Conservation (phyloP, 2,888 invertebrate genomes). For the Bombylius major region DNA sequence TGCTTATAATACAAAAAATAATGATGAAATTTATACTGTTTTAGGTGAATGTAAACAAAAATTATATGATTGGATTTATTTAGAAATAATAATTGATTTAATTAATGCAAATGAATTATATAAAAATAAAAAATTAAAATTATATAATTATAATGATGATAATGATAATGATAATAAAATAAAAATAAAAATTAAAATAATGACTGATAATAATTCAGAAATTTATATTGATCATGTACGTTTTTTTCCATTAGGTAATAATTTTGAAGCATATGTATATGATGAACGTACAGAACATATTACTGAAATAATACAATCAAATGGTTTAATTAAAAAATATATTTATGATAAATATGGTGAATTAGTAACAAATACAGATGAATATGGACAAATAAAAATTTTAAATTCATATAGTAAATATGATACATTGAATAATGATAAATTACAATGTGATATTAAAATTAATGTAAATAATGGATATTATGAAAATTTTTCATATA, state of each 20-base stretch:
- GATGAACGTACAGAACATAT: background rate
- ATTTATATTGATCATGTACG: background rate
- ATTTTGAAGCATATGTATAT: background rate
- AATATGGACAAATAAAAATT: no score
- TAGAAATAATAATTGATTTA: slow-evolving; percentile 4
- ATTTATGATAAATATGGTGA: background rate
- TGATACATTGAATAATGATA: no score
- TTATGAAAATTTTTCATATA: no score
- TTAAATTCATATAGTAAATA: no score
- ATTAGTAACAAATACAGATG: background rate
- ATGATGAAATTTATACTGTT: background rate
- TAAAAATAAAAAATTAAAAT: no score
- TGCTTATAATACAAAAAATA: background rate
- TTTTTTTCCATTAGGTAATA: background rate
- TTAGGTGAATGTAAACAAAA: slow-evolving; percentile 4
- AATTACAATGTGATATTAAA: no score
- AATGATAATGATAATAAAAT: background rate
- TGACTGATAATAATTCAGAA: background rate
- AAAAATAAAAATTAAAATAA: background rate
- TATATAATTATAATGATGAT: no score
- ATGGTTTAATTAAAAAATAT: background rate
- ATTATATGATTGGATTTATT: slow-evolving; percentile 6
- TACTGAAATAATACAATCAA: background rate
- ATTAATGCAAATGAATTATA: no score
- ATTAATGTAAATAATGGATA: no score